These are phyloP conservation scores for Balearica regulorum DNA, from an alignment of 2,797 vertebrate species.

Conservation along the genomic window DNA sequence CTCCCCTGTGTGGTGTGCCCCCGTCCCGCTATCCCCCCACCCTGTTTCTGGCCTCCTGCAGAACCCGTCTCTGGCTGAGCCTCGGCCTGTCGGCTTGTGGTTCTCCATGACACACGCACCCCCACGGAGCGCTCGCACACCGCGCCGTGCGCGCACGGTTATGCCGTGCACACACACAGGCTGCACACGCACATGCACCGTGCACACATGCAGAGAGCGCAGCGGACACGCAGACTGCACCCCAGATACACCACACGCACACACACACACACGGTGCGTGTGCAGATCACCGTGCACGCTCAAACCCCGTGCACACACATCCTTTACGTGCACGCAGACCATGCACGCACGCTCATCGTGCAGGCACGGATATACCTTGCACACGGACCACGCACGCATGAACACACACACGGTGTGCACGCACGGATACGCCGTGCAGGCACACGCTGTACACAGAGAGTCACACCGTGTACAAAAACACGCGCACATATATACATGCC, in stretches of 20 bases:
- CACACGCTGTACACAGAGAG: background rate
- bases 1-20: background rate
- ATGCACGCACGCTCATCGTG: no score
- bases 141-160: background rate
- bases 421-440: background rate
- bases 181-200: no score
- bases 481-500: background rate
- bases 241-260: no score
- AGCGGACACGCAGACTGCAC: rapidly evolving
- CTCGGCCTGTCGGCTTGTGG: background rate
- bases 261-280: background rate
- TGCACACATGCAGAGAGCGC: background rate
- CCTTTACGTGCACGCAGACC: background rate
- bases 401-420: background rate
- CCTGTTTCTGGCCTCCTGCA: background rate
- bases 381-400: background rate
- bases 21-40: background rate
- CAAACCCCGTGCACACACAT: rapidly evolving
- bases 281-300: background rate
- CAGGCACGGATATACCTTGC: background rate
- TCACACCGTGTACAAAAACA: background rate
- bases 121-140: background rate
- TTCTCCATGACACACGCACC: background rate
- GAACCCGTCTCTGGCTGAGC: background rate
- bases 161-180: no score